A percentile compares a stretch with the other conserved stretches of the same genome.
phyloP scores from a whole-genome alignment of 92 coral and sea anemone species.

The Scolanthus callimorphus region DNA sequence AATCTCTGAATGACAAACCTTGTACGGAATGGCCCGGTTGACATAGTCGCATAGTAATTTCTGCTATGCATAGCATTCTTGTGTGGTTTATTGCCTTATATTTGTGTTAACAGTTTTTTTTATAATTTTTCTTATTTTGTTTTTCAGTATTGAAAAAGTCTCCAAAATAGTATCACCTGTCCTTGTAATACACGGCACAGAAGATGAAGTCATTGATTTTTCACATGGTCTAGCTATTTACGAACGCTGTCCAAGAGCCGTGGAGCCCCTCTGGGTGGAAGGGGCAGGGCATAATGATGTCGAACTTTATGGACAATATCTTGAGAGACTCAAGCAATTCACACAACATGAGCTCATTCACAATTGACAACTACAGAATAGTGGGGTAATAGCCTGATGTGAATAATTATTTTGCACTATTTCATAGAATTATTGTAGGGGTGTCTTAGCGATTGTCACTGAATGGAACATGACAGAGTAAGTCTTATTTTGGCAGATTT shows the following conservation, averaged over 20 bases:
- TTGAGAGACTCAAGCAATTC: constrained; percentile 95
- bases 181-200: constrained; percentile 95
- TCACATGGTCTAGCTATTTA: constrained; percentile 96
- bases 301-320: constrained; percentile 97
- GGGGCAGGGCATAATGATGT: constrained; percentile 99
- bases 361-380: constrained; percentile 47
- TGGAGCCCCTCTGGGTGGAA: constrained; percentile 97
- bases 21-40: too few species aligned
- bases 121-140: background rate
- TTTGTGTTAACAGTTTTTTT: too few species aligned
- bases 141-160: constrained; percentile 96
- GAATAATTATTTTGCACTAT: too few species aligned
- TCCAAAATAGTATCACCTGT: constrained; percentile 99
- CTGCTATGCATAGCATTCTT: too few species aligned
- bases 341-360: constrained; percentile 94
- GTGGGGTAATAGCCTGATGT: too few species aligned
- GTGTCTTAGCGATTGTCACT: too few species aligned
- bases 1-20: too few species aligned
- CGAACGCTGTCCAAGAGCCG: constrained; percentile 96
- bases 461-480: too few species aligned
- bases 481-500: too few species aligned
- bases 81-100: too few species aligned
- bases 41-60: too few species aligned
- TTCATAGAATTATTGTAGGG: too few species aligned
- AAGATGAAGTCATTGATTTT: constrained; percentile 98